Percentiles rank a stretch among this genome's conserved stretches.
phyloP scores from a whole-genome alignment of 1,140 invertebrate genomes.

The Caenorhabditis inopinata region DNA sequence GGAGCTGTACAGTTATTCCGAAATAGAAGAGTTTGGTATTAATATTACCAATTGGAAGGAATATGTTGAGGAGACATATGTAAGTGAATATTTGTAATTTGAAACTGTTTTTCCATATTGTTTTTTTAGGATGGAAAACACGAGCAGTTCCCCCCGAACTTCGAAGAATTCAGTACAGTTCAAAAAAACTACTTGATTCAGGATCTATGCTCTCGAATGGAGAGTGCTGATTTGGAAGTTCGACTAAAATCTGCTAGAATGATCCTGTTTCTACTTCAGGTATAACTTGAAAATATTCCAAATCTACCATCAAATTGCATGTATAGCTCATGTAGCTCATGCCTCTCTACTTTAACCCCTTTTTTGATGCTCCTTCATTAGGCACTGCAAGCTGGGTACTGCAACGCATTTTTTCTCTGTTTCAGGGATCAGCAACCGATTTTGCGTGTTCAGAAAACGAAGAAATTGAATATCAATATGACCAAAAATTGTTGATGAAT shows the following conservation, averaged over 20 bases:
- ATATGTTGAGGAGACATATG: slow-evolving; percentile 52
- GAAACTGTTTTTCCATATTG: neutral
- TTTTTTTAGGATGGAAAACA: neutral
- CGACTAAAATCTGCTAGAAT: slow-evolving; percentile 56
- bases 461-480: slow-evolving; percentile 8
- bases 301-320: no score
- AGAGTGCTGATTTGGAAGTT: slow-evolving; percentile 51
- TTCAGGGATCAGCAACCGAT: slow-evolving; percentile 4
- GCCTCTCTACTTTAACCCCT: no score
- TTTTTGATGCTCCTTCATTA: no score
- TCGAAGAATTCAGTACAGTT: neutral
- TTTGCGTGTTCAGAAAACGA: neutral
- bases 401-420: neutral
- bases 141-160: neutral
- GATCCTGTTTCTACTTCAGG: slow-evolving; percentile 63
- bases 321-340: no score
- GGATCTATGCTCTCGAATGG: slow-evolving; percentile 53
- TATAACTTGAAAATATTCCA: slow-evolving; percentile 31
- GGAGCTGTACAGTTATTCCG: slow-evolving; percentile 65
- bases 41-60: slow-evolving; percentile 52
- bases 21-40: slow-evolving; percentile 60
- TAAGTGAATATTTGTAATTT: slow-evolving; percentile 39
- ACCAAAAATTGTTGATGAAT: slow-evolving; percentile 11
- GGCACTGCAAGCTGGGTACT: no score
- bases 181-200: slow-evolving; percentile 5